Conservation (phyloP, 37 sponge, comb jelly and placozoan genomes). For the Eunapius fragilis region DNA sequence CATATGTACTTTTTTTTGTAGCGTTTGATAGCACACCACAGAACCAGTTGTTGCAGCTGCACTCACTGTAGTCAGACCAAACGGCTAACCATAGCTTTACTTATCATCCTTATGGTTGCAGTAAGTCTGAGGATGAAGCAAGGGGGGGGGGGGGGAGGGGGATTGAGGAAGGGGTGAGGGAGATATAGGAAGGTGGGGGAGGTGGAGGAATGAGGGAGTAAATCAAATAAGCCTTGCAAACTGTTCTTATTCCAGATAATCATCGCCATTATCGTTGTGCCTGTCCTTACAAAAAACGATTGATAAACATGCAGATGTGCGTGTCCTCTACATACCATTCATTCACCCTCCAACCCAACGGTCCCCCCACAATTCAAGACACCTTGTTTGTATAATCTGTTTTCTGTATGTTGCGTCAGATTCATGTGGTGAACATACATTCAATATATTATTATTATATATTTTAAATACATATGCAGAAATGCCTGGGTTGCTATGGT, state of each 20-base stretch:
- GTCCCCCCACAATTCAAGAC: not conserved
- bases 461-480: not conserved
- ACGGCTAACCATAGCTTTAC: not conserved
- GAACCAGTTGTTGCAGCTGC: not conserved
- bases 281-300: not conserved
- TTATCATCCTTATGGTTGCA: not conserved
- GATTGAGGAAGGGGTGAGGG: not conserved
- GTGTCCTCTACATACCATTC: not conserved
- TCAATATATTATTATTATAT: not conserved
- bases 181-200: not conserved
- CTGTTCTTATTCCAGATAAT: not conserved
- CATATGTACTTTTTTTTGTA: not conserved
- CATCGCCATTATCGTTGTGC: not conserved
- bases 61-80: not conserved
- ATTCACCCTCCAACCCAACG: not conserved
- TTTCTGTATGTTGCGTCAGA: not conserved
- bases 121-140: not conserved
- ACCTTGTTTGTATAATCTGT: not conserved
- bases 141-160: not conserved
- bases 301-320: not conserved
- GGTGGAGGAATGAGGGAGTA: not conserved
- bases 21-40: not conserved
- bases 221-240: too few relatives aligned
- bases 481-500: not conserved
- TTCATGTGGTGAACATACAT: not conserved